phyloP scores from a whole-genome alignment of 2,888 invertebrate species.

The Drosophila picticornis region DNA sequence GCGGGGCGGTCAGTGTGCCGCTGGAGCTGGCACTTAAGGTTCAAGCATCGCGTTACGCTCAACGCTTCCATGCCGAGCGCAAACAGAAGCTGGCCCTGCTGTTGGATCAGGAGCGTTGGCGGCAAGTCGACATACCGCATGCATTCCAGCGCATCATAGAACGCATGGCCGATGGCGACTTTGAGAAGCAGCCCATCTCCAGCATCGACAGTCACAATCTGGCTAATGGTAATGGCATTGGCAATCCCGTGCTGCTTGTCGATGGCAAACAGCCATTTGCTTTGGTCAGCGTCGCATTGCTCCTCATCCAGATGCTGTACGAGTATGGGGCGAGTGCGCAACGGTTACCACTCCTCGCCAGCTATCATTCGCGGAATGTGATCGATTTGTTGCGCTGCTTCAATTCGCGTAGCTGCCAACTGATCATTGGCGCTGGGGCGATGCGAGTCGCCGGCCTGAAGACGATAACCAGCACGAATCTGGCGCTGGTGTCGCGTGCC shows the following conservation, averaged over 20 bases:
- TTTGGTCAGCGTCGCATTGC: conserved; percentile 92
- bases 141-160: conserved; percentile 95
- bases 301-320: conserved; percentile 94
- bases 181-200: conserved; percentile 56
- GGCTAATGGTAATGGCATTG: conserved; percentile 52
- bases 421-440: conserved; percentile 98
- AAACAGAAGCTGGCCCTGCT: conserved; percentile 93
- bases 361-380: conserved; percentile 93
- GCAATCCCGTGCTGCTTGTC: conserved; percentile 87
- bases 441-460: conserved; percentile 96
- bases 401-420: conserved; percentile 95
- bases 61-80: conserved; percentile 95
- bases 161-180: conserved; percentile 87
- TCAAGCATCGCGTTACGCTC: conserved; percentile 95
- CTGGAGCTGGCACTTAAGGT: conserved; percentile 92
- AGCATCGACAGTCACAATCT: background rate
- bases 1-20: conserved; percentile 91
- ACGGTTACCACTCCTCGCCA: conserved; percentile 91
- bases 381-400: conserved; percentile 95
- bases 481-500: conserved; percentile 94
- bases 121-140: conserved; percentile 94
- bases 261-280: conserved; percentile 90
- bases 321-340: conserved; percentile 95
- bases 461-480: conserved; percentile 97
- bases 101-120: conserved; percentile 97